Base-by-base conservation (phyloP, 2,888 invertebrate species). In the Lepidochrysops patricia region DNA sequence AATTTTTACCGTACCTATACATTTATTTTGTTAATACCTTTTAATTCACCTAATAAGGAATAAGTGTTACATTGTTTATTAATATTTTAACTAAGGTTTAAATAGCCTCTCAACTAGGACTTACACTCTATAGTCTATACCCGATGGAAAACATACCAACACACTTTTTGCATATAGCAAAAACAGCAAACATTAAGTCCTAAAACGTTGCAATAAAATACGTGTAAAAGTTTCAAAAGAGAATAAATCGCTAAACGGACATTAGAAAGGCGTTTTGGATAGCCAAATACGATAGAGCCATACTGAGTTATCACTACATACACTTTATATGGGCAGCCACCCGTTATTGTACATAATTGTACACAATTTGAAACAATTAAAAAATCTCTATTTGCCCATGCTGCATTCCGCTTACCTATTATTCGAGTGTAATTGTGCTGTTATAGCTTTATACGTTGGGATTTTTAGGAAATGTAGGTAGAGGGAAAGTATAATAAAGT, bases 341-440 rank as follows among this genome's bases (percentile, higher is more conserved):
- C 54, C 54, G 54, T 54, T 54, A 32, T 13, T 29, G 29, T 54
- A 32, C 26, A 54, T 54, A 54, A 54, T 54, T 32, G 54, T 54
- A 7, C 19, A 54, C 29, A 54, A 54, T 54, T 54, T 54, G 54
- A 32, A 54, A 54, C 54, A 54, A 54, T 54, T 54, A 54, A 54
- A 54, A 54, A 54, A 54, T 54, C 29, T 54, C 29, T 54, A 54
- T 54, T 15, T 54, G 54, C 54, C 19, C 27, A 29, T 29, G 9
- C 19, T 52, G 12, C 54, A 54, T 54, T 54, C 54, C 19, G 19
- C 6, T 54, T 43, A 19, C 9, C 19, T 43, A 23, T 19, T 43
- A 23, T 43, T 43, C 3, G 4, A 9, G 12, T n/a, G n/a, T 43
- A 23, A 43, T 43, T 43, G 43, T 43, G 19, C 23, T 43, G 6